These are phyloP conservation scores for Metopolophium dirhodum DNA, from an alignment of 1,140 invertebrate genomes.

Conservation along the genomic window DNA sequence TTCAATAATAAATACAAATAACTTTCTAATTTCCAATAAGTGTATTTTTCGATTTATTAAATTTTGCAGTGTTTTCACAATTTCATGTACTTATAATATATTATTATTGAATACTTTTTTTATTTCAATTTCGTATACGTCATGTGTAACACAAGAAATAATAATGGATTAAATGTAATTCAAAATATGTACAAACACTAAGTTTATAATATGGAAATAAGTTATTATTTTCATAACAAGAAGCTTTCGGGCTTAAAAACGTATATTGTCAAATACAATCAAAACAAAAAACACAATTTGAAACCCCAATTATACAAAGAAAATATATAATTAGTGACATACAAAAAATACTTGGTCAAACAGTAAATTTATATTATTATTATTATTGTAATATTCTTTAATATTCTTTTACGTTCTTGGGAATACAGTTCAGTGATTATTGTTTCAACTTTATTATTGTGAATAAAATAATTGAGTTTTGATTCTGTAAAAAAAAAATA, in stretches of 20 bases:
- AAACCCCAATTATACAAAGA: not conserved
- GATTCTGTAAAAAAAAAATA: not conserved
- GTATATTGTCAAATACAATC: not conserved
- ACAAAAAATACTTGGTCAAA: not conserved
- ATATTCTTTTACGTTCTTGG: not conserved
- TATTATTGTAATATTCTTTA: not conserved
- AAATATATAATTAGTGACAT: not conserved
- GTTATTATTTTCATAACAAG: not conserved
- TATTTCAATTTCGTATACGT: not conserved
- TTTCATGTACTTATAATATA: not conserved
- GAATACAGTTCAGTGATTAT: not conserved
- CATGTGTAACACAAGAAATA: not conserved
- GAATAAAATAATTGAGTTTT: not conserved
- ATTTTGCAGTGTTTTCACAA: not conserved
- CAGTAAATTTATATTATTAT: not conserved
- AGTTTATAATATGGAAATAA: not conserved
- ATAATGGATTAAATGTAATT: conserved; percentile 3
- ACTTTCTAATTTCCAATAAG: not conserved
- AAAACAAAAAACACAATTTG: not conserved
- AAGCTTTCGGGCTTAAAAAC: not conserved
- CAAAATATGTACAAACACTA: not conserved
- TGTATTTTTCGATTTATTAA: not conserved
- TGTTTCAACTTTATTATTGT: not conserved
- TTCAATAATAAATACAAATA: no score
- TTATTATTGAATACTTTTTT: not conserved